Evolutionary conservation across 1,140 invertebrate genomes (phyloP).

Genomic region (Ostrea edulis): DNA sequence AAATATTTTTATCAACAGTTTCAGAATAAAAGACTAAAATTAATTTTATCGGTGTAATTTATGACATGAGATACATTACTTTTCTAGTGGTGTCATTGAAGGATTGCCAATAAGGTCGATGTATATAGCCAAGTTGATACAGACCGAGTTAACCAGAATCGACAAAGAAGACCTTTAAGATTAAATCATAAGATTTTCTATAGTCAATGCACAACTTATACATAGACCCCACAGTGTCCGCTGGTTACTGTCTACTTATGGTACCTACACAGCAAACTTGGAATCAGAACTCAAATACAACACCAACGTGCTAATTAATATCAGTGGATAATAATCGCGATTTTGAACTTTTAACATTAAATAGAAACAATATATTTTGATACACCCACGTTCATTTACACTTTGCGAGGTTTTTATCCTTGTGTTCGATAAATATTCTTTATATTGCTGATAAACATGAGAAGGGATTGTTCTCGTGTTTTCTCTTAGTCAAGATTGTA

Average conservation of each 20-base stretch:
- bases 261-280: neutral
- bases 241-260: neutral
- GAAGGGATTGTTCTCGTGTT: neutral
- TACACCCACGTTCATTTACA: neutral
- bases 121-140: neutral
- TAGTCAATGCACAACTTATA: neutral
- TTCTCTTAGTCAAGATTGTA: neutral
- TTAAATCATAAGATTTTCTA: slow-evolving; percentile 9
- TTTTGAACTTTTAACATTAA: no score
- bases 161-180: slow-evolving; percentile 23
- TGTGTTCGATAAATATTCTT: neutral
- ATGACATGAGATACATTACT: neutral
- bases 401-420: neutral
- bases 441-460: neutral
- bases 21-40: neutral
- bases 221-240: neutral
- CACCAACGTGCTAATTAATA: neutral
- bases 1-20: slow-evolving; percentile 12
- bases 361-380: neutral
- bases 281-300: neutral
- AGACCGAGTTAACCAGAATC: slow-evolving; percentile 20
- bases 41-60: slow-evolving; percentile 32
- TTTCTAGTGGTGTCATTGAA: neutral
- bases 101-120: neutral
- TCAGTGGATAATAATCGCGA: neutral